Evolutionary conservation across 1,140 invertebrate genomes (phyloP).

Genomic region (Diprion similis): DNA sequence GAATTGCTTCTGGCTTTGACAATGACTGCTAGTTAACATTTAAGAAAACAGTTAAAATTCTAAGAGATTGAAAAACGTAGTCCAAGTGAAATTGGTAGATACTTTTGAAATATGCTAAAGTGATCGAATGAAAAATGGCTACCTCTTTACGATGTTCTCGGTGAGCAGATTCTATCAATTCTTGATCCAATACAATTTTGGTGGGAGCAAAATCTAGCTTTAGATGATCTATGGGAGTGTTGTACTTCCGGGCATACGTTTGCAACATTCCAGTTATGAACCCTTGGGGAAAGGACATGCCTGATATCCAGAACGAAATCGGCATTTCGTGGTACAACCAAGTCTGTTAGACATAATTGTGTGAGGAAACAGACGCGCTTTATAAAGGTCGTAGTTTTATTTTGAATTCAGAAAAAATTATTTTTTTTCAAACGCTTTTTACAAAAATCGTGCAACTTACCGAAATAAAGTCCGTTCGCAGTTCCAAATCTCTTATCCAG

Average conservation of each 20-base stretch:
- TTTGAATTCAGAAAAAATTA: conserved; percentile 8
- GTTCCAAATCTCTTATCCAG: conserved; percentile 82
- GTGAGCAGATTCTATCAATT: conserved; percentile 67
- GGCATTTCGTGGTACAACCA: conserved; percentile 79
- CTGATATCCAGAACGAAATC: conserved; percentile 87
- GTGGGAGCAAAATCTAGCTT: conserved; percentile 77
- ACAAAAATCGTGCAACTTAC: conserved; percentile 45
- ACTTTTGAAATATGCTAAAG: conserved; percentile 23
- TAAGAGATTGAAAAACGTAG: too few relatives aligned
- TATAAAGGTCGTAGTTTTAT: conserved; percentile 21
- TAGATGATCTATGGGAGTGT: conserved; percentile 84
- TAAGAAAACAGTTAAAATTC: too few relatives aligned
- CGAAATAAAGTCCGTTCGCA: conserved; percentile 80
- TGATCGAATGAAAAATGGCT: conserved; percentile 31
- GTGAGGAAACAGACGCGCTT: conserved; percentile 34
- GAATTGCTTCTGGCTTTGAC: too few relatives aligned
- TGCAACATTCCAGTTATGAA: conserved; percentile 88
- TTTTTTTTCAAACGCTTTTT: conserved; percentile 23
- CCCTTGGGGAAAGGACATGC: conserved; percentile 91
- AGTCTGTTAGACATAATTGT: conserved; percentile 52
- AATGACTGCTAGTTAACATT: too few relatives aligned
- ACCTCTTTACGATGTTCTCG: conserved; percentile 53
- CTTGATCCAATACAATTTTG: conserved; percentile 68
- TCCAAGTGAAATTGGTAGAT: too few relatives aligned
- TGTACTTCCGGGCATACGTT: conserved; percentile 82